A percentile compares a stretch with the other conserved stretches of the same genome.
These are phyloP conservation scores for Cephalopholis sonnerati DNA, from an alignment of 2,113 vertebrate species.

Conservation along the genomic window DNA sequence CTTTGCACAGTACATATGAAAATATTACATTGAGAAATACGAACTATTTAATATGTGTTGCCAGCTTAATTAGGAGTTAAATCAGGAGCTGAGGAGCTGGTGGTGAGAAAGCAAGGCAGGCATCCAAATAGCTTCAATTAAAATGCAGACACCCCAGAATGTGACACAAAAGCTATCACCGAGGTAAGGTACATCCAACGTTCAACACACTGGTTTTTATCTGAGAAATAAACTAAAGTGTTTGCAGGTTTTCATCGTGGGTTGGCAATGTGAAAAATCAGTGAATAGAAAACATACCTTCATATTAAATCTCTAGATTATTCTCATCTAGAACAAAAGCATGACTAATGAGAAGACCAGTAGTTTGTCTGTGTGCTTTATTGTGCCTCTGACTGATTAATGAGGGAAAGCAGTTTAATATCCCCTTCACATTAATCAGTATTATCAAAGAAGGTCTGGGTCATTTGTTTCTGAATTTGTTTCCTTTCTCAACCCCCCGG, in stretches of 20 bases:
- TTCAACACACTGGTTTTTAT: background rate
- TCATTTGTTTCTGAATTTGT: conserved; percentile 48
- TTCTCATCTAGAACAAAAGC: conserved; percentile 3
- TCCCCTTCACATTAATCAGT: conserved; percentile 31
- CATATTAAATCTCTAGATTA: background rate
- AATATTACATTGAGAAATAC: background rate
- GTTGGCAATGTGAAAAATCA: background rate
- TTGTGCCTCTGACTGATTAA: conserved; percentile 55
- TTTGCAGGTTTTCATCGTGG: conserved; percentile 12
- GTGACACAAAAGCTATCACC: background rate
- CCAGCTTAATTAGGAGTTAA: conserved; percentile 5
- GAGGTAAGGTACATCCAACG: background rate
- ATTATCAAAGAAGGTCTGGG: conserved; percentile 39
- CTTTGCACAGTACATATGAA: conserved; percentile 13
- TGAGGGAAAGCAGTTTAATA: conserved; percentile 23
- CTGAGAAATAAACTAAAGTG: conserved; percentile 35
- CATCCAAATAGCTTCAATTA: conserved; percentile 3
- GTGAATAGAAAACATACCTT: background rate
- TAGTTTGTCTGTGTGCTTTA: background rate
- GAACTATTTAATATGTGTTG: background rate
- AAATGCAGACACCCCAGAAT: background rate
- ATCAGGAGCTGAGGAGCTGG: conserved; percentile 14
- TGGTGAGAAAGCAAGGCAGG: conserved; percentile 7
- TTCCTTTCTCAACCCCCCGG: background rate
- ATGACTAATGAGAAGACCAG: background rate